A percentile compares a stretch with the other conserved stretches of the same genome.
These are phyloP conservation scores for Reticulitermes speratus DNA, from an alignment of 1,140 invertebrate genomes.

Conservation along the genomic window DNA sequence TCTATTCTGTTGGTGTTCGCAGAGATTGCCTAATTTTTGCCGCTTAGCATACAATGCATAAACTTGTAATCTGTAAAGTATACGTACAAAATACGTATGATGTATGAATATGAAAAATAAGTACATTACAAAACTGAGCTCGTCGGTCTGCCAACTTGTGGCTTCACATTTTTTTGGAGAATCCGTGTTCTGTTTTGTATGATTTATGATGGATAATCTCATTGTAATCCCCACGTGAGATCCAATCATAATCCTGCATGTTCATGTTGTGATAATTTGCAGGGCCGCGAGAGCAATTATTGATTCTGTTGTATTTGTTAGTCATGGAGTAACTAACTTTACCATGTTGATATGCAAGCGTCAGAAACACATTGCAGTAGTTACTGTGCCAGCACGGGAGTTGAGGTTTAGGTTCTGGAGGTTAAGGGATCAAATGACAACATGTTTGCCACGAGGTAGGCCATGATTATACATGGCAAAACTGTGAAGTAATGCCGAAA, in stretches of 20 bases:
- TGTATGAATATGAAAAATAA: too few species aligned
- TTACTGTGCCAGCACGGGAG: not conserved
- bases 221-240: not conserved
- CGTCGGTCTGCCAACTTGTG: not conserved
- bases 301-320: not conserved
- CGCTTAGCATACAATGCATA: too few species aligned
- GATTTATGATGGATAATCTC: not conserved
- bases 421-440: too few species aligned
- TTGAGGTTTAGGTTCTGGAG: not conserved
- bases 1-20: too few species aligned
- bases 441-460: too few species aligned
- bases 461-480: too few species aligned
- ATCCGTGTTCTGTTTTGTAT: not conserved
- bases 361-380: not conserved
- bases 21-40: too few species aligned
- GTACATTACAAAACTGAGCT: too few species aligned
- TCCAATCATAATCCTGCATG: not conserved
- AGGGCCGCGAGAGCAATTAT: not conserved
- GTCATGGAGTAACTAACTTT: not conserved
- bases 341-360: not conserved
- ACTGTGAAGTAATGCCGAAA: too few species aligned
- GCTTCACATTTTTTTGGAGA: not conserved
- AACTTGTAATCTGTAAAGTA: too few species aligned
- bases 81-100: too few species aligned
- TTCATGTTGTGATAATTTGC: not conserved